Percentiles rank a stretch among this genome's conserved stretches.
These are phyloP conservation scores for Elachura formosa DNA, from an alignment of 2,113 vertebrate genomes.

Conservation along the genomic window DNA sequence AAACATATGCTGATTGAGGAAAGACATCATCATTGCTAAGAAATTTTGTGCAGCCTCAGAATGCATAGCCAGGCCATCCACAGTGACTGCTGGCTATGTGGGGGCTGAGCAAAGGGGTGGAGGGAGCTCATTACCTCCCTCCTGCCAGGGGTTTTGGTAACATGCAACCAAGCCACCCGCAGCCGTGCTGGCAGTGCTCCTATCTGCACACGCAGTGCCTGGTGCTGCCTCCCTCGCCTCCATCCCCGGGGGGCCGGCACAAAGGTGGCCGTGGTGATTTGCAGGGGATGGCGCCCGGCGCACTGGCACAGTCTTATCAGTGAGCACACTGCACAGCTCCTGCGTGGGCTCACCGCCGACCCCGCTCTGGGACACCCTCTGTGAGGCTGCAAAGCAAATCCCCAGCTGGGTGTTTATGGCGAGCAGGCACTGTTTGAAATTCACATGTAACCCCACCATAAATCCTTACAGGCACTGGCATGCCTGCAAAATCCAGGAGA, in stretches of 20 bases:
- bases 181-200: slow-evolving; percentile 41
- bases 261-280: slow-evolving; percentile 33
- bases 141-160: slow-evolving; percentile 2
- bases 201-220: slow-evolving; percentile 16
- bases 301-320: slow-evolving; percentile 44
- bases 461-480: neutral
- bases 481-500: neutral
- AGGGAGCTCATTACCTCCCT: neutral
- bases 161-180: neutral
- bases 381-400: fast-evolving
- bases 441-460: fast-evolving
- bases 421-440: neutral
- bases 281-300: neutral
- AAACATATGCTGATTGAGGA: neutral
- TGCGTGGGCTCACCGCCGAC: fast-evolving
- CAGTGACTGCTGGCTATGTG: neutral
- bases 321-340: neutral
- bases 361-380: neutral
- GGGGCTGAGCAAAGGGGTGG: neutral
- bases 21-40: neutral
- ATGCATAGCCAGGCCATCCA: fast-evolving
- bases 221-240: neutral
- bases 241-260: neutral
- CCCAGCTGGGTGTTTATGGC: neutral
- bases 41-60: neutral